phyloP scores from a whole-genome alignment of 2,888 invertebrate genomes.

The Leptinotarsa juncta region DNA sequence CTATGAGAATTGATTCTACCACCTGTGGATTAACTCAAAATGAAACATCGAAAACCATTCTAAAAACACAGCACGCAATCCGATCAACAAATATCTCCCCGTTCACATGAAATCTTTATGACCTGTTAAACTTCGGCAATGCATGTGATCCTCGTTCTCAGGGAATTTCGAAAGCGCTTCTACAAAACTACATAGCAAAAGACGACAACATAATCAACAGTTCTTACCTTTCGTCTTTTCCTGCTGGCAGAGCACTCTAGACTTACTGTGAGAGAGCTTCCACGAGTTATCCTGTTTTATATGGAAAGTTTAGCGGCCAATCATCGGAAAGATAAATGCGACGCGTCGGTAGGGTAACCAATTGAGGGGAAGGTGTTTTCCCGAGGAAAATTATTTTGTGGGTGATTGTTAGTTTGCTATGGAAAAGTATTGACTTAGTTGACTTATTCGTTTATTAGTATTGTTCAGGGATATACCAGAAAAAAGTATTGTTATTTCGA shows the following conservation, averaged over 20 bases:
- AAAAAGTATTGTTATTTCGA: too few relatives aligned
- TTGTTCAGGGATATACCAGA: too few relatives aligned
- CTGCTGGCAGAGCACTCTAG: conserved; percentile 36
- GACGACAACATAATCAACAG: background rate
- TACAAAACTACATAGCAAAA: conserved; percentile 6
- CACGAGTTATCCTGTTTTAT: conserved; percentile 39
- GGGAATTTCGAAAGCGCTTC: background rate
- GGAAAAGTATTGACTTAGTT: conserved; percentile 15
- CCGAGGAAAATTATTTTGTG: conserved; percentile 31
- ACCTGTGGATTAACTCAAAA: background rate
- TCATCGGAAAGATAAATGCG: conserved; percentile 34
- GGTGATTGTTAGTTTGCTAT: conserved; percentile 12
- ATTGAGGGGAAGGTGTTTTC: conserved; percentile 29
- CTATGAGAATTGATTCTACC: background rate
- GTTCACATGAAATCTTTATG: background rate
- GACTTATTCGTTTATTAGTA: background rate
- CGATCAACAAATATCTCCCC: background rate
- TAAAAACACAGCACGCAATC: conserved; percentile 2
- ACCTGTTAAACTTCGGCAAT: background rate
- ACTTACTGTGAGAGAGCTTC: conserved; percentile 35
- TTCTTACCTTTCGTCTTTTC: conserved; percentile 36
- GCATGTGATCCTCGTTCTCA: background rate
- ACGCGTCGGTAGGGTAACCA: conserved; percentile 29
- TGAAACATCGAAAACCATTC: conserved; percentile 3
- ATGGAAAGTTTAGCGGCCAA: conserved; percentile 35